Conservation (phyloP, 2,888 invertebrate genomes). For the Sipha maydis region DNA sequence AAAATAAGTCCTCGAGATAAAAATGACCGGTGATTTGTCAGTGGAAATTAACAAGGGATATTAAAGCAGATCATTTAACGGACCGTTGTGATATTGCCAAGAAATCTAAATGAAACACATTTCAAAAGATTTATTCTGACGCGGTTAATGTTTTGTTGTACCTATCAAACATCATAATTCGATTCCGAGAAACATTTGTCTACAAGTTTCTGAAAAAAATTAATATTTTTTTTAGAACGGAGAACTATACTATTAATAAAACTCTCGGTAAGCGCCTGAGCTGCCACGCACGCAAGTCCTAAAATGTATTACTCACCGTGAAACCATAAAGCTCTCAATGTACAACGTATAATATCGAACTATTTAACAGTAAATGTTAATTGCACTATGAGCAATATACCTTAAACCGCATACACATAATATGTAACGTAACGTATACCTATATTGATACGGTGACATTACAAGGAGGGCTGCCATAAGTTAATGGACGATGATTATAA, state of each 20-base stretch:
- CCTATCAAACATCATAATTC: slow-evolving; percentile 18
- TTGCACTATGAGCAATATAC: not conserved
- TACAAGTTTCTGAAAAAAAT: not conserved
- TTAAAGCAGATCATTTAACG: slow-evolving; percentile 43
- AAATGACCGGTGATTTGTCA: slow-evolving; percentile 21
- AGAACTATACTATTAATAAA: not conserved
- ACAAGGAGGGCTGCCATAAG: not conserved
- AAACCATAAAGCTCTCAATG: not conserved
- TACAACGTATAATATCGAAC: not conserved
- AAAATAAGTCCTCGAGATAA: slow-evolving; percentile 22
- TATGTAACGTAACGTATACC: not conserved
- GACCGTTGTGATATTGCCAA: slow-evolving; percentile 43
- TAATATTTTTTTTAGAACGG: not conserved
- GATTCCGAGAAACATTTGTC: slow-evolving; percentile 6
- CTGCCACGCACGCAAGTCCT: not conserved
- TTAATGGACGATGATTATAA: slow-evolving; percentile 11
- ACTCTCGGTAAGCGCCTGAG: not conserved
- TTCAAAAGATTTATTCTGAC: slow-evolving; percentile 41
- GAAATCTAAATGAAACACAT: slow-evolving; percentile 18
- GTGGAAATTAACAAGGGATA: slow-evolving; percentile 47
- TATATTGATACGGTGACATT: not conserved
- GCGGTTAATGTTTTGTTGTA: slow-evolving; percentile 7
- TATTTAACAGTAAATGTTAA: not conserved
- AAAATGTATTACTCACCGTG: not conserved
- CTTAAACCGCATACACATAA: not conserved